Evolutionary conservation across 2,888 invertebrate genomes (phyloP).

Genomic region (Conchocele bisecta): DNA sequence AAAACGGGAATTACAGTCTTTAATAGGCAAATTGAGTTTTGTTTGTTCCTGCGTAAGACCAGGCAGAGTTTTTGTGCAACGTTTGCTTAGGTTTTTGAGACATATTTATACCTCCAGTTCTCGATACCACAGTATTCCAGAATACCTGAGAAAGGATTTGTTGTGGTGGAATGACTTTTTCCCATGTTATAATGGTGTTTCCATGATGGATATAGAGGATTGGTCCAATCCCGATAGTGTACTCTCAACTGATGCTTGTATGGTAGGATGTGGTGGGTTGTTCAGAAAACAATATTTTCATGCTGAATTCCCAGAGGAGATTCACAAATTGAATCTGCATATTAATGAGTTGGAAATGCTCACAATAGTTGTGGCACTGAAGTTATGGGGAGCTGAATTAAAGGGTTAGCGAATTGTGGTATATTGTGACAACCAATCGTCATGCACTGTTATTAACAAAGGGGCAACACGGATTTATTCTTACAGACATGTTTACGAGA

Average conservation of each 20-base stretch:
- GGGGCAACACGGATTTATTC: constrained; percentile 9
- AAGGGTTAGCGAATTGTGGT: not conserved
- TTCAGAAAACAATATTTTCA: constrained; percentile 15
- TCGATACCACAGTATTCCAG: not conserved
- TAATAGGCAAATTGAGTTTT: constrained; percentile 15
- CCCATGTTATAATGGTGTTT: constrained; percentile 10
- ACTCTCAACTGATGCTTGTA: constrained; percentile 11
- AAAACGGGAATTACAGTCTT: constrained; percentile 11
- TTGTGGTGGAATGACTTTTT: constrained; percentile 15
- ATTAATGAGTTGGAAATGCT: constrained; percentile 24
- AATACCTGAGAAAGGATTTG: constrained; percentile 14
- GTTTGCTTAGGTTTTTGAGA: constrained; percentile 10
- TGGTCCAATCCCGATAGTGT: constrained; percentile 5
- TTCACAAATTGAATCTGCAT: not conserved
- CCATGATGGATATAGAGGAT: constrained; percentile 5
- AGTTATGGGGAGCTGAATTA: constrained; percentile 8
- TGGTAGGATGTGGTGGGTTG: constrained; percentile 17
- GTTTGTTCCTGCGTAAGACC: constrained; percentile 7
- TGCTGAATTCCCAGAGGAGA: constrained; percentile 4
- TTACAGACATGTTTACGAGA: constrained; percentile 25
- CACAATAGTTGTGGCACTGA: constrained; percentile 13
- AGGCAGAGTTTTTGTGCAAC: constrained; percentile 4
- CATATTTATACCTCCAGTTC: not conserved
- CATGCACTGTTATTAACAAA: constrained; percentile 2
- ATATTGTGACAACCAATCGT: constrained; percentile 5